A percentile compares a stretch with the other conserved stretches of the same genome.
phyloP scores from a whole-genome alignment of 2,888 invertebrate species.

The Eupithecia insigniata region DNA sequence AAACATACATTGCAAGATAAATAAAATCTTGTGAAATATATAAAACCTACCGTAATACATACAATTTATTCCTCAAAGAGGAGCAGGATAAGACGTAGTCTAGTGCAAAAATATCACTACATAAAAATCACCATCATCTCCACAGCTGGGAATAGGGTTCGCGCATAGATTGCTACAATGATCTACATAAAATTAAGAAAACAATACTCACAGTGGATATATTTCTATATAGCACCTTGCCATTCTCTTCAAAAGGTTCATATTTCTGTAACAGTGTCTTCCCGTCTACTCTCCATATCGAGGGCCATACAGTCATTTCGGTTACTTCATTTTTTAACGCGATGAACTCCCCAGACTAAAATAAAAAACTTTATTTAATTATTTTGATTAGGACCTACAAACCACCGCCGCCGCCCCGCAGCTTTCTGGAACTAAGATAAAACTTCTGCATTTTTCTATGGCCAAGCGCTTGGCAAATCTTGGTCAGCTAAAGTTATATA shows the following conservation, averaged over 20 bases:
- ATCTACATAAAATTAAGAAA: background rate
- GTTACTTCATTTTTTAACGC: constrained; percentile 92
- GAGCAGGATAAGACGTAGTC: too few relatives aligned
- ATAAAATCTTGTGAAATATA: too few relatives aligned
- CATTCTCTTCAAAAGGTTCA: constrained; percentile 92
- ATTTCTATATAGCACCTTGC: constrained; percentile 92
- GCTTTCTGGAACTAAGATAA: background rate
- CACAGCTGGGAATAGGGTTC: background rate
- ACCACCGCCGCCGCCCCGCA: too few relatives aligned
- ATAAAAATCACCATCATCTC: background rate
- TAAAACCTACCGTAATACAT: too few relatives aligned
- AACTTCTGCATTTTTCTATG: background rate
- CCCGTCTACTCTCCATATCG: constrained; percentile 96
- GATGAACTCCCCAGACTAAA: constrained; percentile 95
- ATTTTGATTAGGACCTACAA: background rate
- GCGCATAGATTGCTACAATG: background rate
- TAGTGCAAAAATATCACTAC: too few relatives aligned
- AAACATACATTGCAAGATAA: too few relatives aligned
- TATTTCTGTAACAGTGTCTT: constrained; percentile 92
- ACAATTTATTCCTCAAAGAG: too few relatives aligned
- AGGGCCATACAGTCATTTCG: constrained; percentile 88
- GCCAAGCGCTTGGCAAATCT: too few relatives aligned
- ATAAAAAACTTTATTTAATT: constrained; percentile 37
- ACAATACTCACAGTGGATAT: constrained; percentile 90
- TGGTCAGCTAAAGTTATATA: too few relatives aligned